These are phyloP conservation scores for Rhingia rostrata DNA, from an alignment of 2,888 invertebrate genomes.

Conservation along the genomic window DNA sequence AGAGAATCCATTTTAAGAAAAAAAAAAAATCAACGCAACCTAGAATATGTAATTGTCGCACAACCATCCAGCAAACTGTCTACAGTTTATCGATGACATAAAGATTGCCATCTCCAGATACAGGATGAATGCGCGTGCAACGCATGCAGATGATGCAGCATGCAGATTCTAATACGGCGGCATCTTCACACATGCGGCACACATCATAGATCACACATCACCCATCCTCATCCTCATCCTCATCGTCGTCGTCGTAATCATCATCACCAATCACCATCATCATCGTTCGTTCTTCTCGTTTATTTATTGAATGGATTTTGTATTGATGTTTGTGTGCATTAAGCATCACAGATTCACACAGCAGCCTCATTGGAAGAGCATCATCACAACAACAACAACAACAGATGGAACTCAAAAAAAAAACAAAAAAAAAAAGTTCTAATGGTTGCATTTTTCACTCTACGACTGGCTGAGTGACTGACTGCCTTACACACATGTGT, in stretches of 20 bases:
- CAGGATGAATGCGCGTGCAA: no score
- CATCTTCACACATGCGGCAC: not conserved
- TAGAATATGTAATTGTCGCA: slow-evolving; percentile 21
- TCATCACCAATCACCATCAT: not conserved
- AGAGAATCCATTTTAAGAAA: slow-evolving; percentile 19
- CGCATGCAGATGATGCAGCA: not conserved
- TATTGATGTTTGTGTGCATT: slow-evolving; percentile 12
- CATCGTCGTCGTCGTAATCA: no score
- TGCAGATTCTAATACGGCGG: slow-evolving; percentile 4
- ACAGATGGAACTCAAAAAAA: no score
- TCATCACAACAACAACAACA: no score
- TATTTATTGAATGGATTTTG: slow-evolving; percentile 17
- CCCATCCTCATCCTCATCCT: no score
- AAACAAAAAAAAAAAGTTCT: not conserved
- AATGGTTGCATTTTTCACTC: slow-evolving; percentile 6
- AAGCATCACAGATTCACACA: not conserved
- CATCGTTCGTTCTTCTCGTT: slow-evolving; percentile 2
- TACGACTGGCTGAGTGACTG: not conserved
- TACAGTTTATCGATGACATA: slow-evolving; percentile 12
- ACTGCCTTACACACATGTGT: not conserved
- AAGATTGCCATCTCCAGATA: not conserved
- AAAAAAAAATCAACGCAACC: slow-evolving; percentile 8
- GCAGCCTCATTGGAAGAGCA: no score
- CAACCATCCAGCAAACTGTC: not conserved
- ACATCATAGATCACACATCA: no score